phyloP scores from a whole-genome alignment of 2,888 invertebrate species.

The Cloeon dipterum region DNA sequence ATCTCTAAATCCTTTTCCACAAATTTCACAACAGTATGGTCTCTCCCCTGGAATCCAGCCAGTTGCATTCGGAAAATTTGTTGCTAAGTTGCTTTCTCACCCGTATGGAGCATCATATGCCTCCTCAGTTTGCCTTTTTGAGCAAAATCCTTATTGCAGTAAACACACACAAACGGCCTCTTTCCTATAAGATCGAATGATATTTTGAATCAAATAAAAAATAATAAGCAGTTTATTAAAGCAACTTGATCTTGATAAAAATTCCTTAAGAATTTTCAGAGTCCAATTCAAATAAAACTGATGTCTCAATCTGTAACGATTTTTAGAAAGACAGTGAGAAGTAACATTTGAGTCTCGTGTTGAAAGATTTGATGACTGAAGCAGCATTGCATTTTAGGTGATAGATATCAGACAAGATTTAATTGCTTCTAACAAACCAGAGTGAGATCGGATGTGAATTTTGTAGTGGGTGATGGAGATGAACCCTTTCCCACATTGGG shows the following conservation, averaged over 20 bases:
- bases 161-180: constrained; percentile 31
- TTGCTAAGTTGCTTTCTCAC: constrained; percentile 12
- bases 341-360: too few species aligned
- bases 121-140: constrained; percentile 44
- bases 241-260: background rate
- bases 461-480: constrained; percentile 45
- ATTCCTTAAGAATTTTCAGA: background rate
- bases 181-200: constrained; percentile 10
- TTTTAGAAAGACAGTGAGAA: too few species aligned
- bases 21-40: constrained; percentile 30
- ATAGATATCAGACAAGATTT: too few species aligned
- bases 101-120: constrained; percentile 39
- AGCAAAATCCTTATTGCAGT: constrained; percentile 42
- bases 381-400: too few species aligned
- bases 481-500: constrained; percentile 32
- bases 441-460: constrained; percentile 44
- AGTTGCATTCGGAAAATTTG: background rate
- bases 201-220: too few species aligned
- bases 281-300: background rate
- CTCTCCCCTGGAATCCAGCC: constrained; percentile 19
- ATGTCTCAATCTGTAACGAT: too few species aligned
- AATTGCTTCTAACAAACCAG: constrained; percentile 23
- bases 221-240: background rate
- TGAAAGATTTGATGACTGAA: too few species aligned
- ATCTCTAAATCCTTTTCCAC: constrained; percentile 35